Evolutionary conservation across 2,888 invertebrate species (phyloP).

Genomic region (Timandra comae): DNA sequence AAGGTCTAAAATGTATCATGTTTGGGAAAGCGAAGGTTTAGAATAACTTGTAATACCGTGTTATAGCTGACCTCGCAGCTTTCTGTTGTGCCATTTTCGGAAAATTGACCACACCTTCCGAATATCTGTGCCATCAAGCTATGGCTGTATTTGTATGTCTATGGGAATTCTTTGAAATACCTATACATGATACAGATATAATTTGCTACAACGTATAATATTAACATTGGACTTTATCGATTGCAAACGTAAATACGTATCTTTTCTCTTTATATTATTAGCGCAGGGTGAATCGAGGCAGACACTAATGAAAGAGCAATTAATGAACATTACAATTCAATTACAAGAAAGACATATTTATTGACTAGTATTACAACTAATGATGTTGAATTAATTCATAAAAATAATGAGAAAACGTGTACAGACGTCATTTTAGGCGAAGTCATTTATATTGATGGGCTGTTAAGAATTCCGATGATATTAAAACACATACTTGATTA

Average conservation of each 20-base stretch:
- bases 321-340: too few relatives aligned
- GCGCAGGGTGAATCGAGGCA: too few relatives aligned
- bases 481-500: conserved; percentile 18
- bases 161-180: too few relatives aligned
- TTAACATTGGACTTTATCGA: too few relatives aligned
- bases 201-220: too few relatives aligned
- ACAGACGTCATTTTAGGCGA: conserved; percentile 1
- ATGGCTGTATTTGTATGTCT: not conserved
- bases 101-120: conserved; percentile 48
- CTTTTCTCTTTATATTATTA: too few relatives aligned
- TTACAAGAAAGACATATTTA: too few relatives aligned
- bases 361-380: too few relatives aligned
- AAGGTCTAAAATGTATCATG: conserved; percentile 15
- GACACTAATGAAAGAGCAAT: too few relatives aligned
- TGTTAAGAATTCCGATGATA: conserved; percentile 15
- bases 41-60: conserved; percentile 20
- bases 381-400: not conserved
- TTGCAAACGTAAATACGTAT: too few relatives aligned
- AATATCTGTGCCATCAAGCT: conserved; percentile 40
- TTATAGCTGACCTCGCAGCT: conserved; percentile 43
- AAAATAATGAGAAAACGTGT: not conserved
- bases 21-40: conserved; percentile 18
- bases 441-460: conserved; percentile 9
- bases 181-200: too few relatives aligned
- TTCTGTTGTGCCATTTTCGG: conserved; percentile 48